Base-by-base conservation (phyloP, 2,113 vertebrate genomes). In the Tenrec ecaudatus region DNA sequence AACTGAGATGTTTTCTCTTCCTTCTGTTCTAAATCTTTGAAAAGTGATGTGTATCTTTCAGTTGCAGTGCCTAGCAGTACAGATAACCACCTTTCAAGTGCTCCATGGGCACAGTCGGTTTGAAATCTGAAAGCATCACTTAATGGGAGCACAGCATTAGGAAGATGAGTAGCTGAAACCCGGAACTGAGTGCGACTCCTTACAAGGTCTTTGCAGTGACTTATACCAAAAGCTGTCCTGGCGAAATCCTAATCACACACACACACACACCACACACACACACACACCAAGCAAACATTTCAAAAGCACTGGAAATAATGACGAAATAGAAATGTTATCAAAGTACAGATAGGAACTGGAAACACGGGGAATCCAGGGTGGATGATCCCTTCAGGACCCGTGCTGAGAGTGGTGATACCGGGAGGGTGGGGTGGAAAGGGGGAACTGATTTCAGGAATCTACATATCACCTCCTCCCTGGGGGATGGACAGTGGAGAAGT, bases 121-220 rank as follows among this genome's bases (percentile, higher is more conserved):
- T 88, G 94, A 71, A 81, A 90, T 64, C 16, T 23, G 29, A 88
- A 36, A 38, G 27, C 47, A 40, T 80, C 86, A 82, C 17, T 76
- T 38, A 27, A 20, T 4, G 73, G 36, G 64, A 20, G 29, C 20
- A 80, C 2, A 86, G 43, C 23, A 20, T 71, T 60, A 69, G 20
- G 19, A 53, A 88, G 92, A 82, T 43, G 33, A 90, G 82, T 1
- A 77, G 33, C 22, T 80, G n/a, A 94, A 82, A 69, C 25, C 29
- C 89, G 31, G 40, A 83, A 29, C 0, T 83, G 15, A 85, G 17
- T 89, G 85, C 22, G 92, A 88, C 88, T 89, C 58, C 40, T 90
- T 27, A 82, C 90, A 66, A 86, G 77, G 33, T 88, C 82, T 40
- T 93, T 71, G 64, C 3, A 3, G 15, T 58, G 38, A 92, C 29